Conservation (phyloP, 2,888 invertebrate species). For the Abrostola tripartita region DNA sequence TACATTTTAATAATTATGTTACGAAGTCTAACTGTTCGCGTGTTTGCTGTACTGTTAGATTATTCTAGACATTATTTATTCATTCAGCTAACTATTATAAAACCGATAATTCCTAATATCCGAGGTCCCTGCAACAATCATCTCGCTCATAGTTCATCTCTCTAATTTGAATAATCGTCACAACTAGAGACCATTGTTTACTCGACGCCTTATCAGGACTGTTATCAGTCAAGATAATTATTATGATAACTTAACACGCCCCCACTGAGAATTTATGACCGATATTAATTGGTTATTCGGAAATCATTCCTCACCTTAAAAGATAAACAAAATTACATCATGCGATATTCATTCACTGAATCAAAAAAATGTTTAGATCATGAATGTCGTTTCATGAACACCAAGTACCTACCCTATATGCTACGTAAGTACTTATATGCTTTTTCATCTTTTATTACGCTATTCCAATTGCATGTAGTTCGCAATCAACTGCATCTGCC, state of each 20-base stretch:
- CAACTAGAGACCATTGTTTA: slow-evolving; percentile 7
- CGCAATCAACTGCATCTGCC: slow-evolving; percentile 25
- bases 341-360: not conserved
- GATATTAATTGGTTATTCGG: not conserved
- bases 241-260: slow-evolving; percentile 36
- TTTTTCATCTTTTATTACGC: slow-evolving; percentile 6
- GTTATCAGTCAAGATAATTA: slow-evolving; percentile 36
- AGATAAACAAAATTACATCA: not conserved
- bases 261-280: slow-evolving; percentile 26
- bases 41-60: no score
- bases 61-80: no score
- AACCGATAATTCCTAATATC: not conserved
- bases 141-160: not conserved
- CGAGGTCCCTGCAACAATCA: not conserved
- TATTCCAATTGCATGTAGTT: slow-evolving; percentile 44
- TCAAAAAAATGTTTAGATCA: slow-evolving; percentile 3
- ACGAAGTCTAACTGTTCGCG: no score
- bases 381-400: not conserved
- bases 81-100: no score
- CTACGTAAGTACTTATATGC: slow-evolving; percentile 9
- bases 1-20: no score
- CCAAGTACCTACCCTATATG: not conserved
- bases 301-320: not conserved
- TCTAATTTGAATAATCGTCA: not conserved
- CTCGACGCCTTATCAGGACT: slow-evolving; percentile 13